These are phyloP conservation scores for Ferrisia virgata DNA, from an alignment of 2,888 invertebrate species.

Conservation along the genomic window DNA sequence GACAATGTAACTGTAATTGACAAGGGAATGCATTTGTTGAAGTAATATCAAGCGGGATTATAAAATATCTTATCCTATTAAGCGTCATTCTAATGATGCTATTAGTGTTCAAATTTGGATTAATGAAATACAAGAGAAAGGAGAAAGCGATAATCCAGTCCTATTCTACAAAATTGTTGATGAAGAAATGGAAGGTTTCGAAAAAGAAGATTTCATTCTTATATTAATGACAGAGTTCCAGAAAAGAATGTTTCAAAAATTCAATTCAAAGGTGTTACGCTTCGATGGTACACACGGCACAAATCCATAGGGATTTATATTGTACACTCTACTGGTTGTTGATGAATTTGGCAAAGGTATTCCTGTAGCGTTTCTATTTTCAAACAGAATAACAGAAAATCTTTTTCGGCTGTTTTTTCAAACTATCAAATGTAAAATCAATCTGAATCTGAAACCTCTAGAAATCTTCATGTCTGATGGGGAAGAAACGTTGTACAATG, in stretches of 20 bases:
- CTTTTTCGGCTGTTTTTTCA: not conserved
- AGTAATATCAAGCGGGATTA: not conserved
- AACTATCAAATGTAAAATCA: not conserved
- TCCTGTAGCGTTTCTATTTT: not conserved
- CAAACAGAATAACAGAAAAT: not conserved
- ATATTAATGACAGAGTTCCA: not conserved
- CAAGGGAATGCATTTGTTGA: not conserved
- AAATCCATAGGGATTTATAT: not conserved
- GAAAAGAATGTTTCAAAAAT: not conserved
- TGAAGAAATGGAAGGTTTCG: not conserved
- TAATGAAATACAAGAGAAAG: not conserved
- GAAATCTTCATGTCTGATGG: conserved; percentile 4
- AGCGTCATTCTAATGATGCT: not conserved
- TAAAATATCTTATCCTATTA: not conserved
- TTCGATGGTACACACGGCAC: conserved; percentile 26
- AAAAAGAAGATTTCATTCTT: not conserved
- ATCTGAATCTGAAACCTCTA: not conserved
- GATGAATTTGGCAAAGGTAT: not conserved
- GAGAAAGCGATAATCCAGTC: not conserved
- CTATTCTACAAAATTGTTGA: not conserved
- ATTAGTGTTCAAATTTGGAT: not conserved
- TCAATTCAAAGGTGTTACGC: not conserved
- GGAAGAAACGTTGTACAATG: not conserved
- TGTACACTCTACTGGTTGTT: conserved; percentile 33
- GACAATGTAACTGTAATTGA: not conserved